Conservation (phyloP, 2,113 vertebrate genomes). For the Fulica atra region DNA sequence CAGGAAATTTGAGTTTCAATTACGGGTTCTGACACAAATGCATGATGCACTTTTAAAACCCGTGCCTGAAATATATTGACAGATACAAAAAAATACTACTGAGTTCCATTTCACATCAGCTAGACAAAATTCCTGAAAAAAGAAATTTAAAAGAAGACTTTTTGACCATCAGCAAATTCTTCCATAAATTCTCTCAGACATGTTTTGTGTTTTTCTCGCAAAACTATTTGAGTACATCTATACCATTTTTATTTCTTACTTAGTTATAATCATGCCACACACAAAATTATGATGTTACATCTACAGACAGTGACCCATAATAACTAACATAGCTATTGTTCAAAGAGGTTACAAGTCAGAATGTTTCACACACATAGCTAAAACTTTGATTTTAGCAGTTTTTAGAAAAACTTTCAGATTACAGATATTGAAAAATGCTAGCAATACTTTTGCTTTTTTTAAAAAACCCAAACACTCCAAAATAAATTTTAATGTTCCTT, state of each 20-base stretch:
- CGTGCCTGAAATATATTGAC: not conserved
- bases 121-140: not conserved
- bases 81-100: not conserved
- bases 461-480: not conserved
- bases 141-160: rapidly evolving
- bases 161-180: not conserved
- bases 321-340: not conserved
- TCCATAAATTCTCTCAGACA: not conserved
- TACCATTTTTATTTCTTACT: not conserved
- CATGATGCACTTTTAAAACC: not conserved
- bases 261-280: not conserved
- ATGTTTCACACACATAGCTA: not conserved
- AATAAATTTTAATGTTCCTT: rapidly evolving
- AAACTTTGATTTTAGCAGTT: not conserved
- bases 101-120: not conserved
- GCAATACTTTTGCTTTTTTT: not conserved
- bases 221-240: not conserved
- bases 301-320: not conserved
- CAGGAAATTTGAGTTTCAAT: slow-evolving; percentile 7
- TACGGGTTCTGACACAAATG: not conserved
- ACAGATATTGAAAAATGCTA: rapidly evolving
- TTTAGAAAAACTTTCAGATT: not conserved
- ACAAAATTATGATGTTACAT: not conserved
- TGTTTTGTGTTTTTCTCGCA: not conserved
- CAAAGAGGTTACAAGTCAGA: not conserved